phyloP scores from a whole-genome alignment of 2,113 vertebrate species.

The Boulengeromyrus knoepffleri region DNA sequence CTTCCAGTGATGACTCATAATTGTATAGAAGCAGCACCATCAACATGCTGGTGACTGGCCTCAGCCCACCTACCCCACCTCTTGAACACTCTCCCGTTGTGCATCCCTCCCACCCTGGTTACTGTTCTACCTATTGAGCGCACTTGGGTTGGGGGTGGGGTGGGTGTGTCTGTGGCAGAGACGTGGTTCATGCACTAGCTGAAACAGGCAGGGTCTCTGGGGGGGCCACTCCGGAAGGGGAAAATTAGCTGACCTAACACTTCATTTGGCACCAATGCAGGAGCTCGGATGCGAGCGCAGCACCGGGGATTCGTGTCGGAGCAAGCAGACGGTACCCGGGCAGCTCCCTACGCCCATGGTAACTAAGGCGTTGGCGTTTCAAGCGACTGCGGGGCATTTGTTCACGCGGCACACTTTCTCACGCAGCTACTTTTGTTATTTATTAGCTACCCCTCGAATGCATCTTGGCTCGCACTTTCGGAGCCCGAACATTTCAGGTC shows the following conservation, averaged over 20 bases:
- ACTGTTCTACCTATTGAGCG: neutral
- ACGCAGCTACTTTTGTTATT: neutral
- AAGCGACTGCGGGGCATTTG: neutral
- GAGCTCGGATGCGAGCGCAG: neutral
- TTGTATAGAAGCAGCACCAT: neutral
- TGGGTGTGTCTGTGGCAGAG: neutral
- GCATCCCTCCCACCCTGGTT: neutral
- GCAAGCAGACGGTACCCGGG: neutral
- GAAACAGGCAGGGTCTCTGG: neutral
- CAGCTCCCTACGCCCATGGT: neutral
- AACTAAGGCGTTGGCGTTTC: neutral
- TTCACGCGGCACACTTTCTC: neutral
- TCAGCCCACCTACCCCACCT: neutral
- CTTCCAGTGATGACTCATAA: neutral
- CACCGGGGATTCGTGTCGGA: neutral
- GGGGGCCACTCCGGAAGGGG: neutral
- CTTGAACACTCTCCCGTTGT: neutral
- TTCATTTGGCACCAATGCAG: slow-evolving; percentile 6
- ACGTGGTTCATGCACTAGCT: neutral
- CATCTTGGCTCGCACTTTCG: neutral
- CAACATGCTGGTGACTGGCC: neutral
- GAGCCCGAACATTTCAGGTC: neutral
- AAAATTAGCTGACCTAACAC: slow-evolving; percentile 22
- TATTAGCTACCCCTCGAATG: neutral
- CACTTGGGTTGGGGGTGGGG: neutral